Conservation (phyloP, 2,113 vertebrate species). For the Columba livia region DNA sequence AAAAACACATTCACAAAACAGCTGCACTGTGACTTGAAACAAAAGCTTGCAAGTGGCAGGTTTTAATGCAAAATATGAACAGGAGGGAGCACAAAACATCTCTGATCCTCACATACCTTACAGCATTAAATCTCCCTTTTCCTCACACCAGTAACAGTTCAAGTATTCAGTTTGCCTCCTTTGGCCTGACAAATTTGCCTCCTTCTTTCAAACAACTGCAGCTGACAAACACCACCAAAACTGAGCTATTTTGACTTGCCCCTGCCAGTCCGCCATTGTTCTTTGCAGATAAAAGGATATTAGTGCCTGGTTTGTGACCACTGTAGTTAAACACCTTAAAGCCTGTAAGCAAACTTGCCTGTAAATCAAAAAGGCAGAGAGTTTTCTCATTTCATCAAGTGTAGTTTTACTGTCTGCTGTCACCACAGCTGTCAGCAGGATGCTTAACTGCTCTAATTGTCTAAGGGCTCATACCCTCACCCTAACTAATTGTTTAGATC, state of each 20-base stretch:
- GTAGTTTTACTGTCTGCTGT: constrained; percentile 73
- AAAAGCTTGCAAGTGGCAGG: constrained; percentile 3
- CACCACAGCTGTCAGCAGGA: constrained; percentile 78
- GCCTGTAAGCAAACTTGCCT: constrained; percentile 35
- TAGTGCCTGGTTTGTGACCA: constrained; percentile 8
- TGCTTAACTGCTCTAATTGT: constrained; percentile 74
- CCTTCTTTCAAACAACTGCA: background rate
- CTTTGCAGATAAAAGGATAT: background rate
- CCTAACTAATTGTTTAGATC: constrained; percentile 79
- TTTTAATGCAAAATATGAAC: constrained; percentile 7
- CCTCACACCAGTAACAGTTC: background rate
- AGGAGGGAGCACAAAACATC: background rate
- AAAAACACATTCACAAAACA: constrained; percentile 27
- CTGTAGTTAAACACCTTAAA: constrained; percentile 63
- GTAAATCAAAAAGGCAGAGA: constrained; percentile 70
- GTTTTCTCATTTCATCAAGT: constrained; percentile 64
- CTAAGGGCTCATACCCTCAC: constrained; percentile 70
- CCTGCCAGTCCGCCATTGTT: background rate
- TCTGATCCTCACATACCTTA: constrained; percentile 13
- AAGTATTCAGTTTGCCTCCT: background rate
- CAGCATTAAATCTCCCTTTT: background rate
- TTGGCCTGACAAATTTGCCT: background rate
- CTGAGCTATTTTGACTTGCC: background rate
- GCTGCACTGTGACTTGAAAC: background rate
- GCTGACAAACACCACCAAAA: background rate